phyloP scores from a whole-genome alignment of 2,888 invertebrate genomes.

The Pherbina coryleti region DNA sequence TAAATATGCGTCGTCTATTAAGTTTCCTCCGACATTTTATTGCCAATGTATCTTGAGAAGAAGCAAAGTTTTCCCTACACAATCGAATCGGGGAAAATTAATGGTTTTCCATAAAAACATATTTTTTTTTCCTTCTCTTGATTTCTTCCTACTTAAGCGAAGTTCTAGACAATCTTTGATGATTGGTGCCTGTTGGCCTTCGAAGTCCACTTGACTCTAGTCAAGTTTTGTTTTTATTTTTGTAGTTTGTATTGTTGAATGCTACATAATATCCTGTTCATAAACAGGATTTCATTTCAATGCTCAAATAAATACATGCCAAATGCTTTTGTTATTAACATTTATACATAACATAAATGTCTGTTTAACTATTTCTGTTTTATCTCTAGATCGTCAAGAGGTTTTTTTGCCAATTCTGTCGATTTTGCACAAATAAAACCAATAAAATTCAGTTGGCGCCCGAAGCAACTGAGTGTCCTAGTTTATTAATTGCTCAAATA shows the following conservation, averaged over 20 bases:
- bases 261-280: conserved; percentile 3
- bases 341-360: conserved; percentile 31
- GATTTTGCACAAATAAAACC: background rate
- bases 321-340: conserved; percentile 24
- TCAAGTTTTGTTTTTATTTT: conserved; percentile 14
- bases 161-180: conserved; percentile 37
- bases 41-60: background rate
- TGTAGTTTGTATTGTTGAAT: conserved; percentile 32
- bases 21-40: background rate
- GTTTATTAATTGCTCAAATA: too few species aligned
- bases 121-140: background rate
- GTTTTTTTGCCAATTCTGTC: background rate
- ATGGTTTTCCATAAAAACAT: background rate
- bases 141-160: background rate
- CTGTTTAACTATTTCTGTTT: background rate
- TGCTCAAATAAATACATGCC: too few species aligned
- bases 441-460: background rate
- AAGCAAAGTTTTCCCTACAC: background rate
- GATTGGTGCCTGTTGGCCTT: conserved; percentile 16
- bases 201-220: background rate
- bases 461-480: background rate
- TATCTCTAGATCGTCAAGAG: background rate
- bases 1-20: background rate
- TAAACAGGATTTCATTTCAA: background rate
- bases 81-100: background rate